These are phyloP conservation scores for Petrolisthes manimaculis DNA, from an alignment of 2,888 invertebrate genomes.

Conservation along the genomic window DNA sequence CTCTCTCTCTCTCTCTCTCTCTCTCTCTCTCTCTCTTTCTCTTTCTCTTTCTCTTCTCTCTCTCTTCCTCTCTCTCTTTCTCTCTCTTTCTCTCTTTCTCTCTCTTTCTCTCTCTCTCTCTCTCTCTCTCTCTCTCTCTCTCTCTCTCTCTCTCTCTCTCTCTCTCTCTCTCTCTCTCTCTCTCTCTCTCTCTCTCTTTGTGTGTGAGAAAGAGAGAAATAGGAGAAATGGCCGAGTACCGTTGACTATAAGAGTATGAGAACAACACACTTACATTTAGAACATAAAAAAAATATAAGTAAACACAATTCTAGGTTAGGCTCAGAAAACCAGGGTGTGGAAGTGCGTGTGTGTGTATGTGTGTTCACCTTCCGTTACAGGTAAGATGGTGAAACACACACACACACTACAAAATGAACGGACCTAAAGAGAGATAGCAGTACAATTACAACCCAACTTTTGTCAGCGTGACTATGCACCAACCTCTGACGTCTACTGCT, in stretches of 20 bases:
- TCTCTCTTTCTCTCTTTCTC: slow-evolving; percentile 27
- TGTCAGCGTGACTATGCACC: too few species aligned
- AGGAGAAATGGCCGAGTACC: not conserved
- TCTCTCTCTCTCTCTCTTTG: slow-evolving; percentile 18
- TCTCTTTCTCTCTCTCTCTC: slow-evolving; percentile 48
- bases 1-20: slow-evolving; percentile 20
- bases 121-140: slow-evolving; percentile 52
- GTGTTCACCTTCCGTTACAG: too few species aligned
- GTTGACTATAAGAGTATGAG: not conserved
- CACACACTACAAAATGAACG: too few species aligned
- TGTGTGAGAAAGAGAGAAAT: not conserved
- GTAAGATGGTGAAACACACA: too few species aligned
- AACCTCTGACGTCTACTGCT: too few species aligned
- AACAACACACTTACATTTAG: not conserved
- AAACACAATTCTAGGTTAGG: not conserved
- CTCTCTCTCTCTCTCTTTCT: slow-evolving; percentile 14
- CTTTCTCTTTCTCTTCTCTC: slow-evolving; percentile 4
- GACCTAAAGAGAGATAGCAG: too few species aligned
- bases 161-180: slow-evolving; percentile 26
- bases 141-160: slow-evolving; percentile 40
- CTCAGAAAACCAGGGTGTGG: not conserved
- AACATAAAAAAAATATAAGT: not conserved
- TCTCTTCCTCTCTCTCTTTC: slow-evolving; percentile 27
- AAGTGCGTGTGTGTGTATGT: slow-evolving; percentile 10
- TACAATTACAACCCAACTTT: too few species aligned